Base-by-base conservation (phyloP, 64 coral and sea anemone genomes). In the Actinia tenebrosa region DNA sequence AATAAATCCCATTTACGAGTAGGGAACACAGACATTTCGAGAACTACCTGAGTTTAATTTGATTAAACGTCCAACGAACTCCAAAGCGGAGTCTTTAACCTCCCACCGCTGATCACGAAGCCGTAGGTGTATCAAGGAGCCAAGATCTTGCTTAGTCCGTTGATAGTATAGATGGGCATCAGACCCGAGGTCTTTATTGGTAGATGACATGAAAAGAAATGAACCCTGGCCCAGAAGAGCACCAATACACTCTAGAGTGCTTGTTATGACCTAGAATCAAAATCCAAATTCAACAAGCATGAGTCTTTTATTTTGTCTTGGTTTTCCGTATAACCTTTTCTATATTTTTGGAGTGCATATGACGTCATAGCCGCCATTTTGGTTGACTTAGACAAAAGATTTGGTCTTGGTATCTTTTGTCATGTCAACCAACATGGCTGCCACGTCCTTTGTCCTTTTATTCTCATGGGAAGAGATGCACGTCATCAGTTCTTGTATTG, bases 21-120 rank as follows among this genome's bases (percentile, higher is more conserved):
- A 37, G 30, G 30, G 30, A 37, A 37, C 30, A 37, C 30, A 37
- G 30, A 37, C 30, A 37, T 46, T 44, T 79, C 22, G 53, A 50
- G 7, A 17, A 45, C 53, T 80, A 97, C 94, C 91, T 52, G 30
- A 25, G 17, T 87, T 53, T 53, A 80, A 4, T 26, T 82, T 84
- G 50, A 90, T 10, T 62, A 97, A 62, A 60, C 85, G 19, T 22
- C 61, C 81, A 84, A 97, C 89, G 80, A 97, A 93, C 81, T 97
- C 94, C 71, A 97, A 85, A 16, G 82, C 55, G 1, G 94, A 97
- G 45, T 97, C 94, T 60, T 87, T 89, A 9, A 97, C 86, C 53
- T 97, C 94, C 94, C 94, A 97, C 46, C 88, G 85, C 27, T 89
- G 83, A 27, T 97, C 94, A 20, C 88, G 84, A 37, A 97, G 80